Percentiles rank a stretch among this genome's conserved stretches.
Evolutionary conservation across 2,797 vertebrate species (phyloP).

Genomic region (Periparus ater): DNA sequence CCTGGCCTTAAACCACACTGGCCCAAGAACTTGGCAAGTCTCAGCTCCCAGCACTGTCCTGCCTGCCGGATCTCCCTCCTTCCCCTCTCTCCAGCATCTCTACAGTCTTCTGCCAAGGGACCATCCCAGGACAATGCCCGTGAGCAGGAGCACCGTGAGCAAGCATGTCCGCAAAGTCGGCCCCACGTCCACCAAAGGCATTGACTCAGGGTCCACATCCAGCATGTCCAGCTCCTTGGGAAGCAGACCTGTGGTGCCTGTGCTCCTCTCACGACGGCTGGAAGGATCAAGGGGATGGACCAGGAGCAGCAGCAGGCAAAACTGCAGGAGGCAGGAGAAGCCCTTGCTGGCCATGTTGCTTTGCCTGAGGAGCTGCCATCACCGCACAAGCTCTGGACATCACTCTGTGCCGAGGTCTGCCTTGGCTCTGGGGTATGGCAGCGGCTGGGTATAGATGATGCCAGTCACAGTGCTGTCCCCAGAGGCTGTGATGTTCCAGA

Average conservation of each 20-base stretch:
- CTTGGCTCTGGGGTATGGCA: accelerated
- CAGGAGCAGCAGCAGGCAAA: no score
- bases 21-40: no score
- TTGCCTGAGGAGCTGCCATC: not conserved
- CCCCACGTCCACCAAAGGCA: not conserved
- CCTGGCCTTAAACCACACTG: accelerated
- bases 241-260: accelerated
- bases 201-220: not conserved
- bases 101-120: no score
- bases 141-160: not conserved
- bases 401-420: accelerated
- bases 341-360: accelerated
- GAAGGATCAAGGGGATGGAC: not conserved
- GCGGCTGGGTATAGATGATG: not conserved
- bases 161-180: not conserved
- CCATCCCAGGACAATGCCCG: not conserved
- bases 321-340: not conserved
- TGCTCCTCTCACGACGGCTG: not conserved
- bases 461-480: not conserved
- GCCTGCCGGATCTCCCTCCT: no score
- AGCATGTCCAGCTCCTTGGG: not conserved
- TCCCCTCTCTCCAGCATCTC: not conserved
- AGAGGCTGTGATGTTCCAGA: no score
- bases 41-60: not conserved
- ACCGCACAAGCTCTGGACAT: no score